phyloP scores from a whole-genome alignment of 1,140 invertebrate species.

The Drosophila repletoides region DNA sequence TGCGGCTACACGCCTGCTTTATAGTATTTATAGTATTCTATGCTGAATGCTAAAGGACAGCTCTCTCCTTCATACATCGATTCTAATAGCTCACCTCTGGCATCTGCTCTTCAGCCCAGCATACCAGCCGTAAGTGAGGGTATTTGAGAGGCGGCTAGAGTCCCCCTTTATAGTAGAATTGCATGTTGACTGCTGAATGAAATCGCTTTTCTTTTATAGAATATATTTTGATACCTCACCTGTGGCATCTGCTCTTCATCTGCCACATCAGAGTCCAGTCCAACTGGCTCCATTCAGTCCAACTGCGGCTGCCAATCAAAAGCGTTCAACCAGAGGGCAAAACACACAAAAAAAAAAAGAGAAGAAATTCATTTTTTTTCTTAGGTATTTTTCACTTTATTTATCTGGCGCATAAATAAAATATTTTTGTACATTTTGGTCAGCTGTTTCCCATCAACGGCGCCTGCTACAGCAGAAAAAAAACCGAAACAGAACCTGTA shows the following conservation, averaged over 20 bases:
- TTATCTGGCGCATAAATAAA: constrained; percentile 75
- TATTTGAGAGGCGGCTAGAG: too few relatives aligned
- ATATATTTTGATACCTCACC: constrained; percentile 6
- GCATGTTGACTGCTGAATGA: too few relatives aligned
- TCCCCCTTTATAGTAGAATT: too few relatives aligned
- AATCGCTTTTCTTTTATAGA: background rate
- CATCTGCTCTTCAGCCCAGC: too few relatives aligned
- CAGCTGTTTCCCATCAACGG: constrained; percentile 77
- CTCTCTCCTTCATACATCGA: too few relatives aligned
- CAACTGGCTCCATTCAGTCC: constrained; percentile 11
- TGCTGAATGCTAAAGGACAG: too few relatives aligned
- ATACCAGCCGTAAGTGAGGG: too few relatives aligned
- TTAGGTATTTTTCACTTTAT: constrained; percentile 52
- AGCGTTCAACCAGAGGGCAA: background rate
- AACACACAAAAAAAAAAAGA: background rate
- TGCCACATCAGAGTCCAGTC: background rate
- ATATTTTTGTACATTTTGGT: constrained; percentile 70
- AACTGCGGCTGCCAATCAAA: constrained; percentile 45
- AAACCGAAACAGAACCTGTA: background rate
- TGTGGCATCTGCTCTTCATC: constrained; percentile 40
- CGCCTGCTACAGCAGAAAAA: constrained; percentile 59
- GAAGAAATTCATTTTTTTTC: background rate
- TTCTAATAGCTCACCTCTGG: too few relatives aligned
- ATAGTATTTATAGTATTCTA: too few relatives aligned
- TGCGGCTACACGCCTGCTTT: too few relatives aligned